Evolutionary conservation across 2,113 vertebrate genomes (phyloP), one percentile per base, ranked within the genome.

Genomic region (Phalacrocorax brasilianus): DNA sequence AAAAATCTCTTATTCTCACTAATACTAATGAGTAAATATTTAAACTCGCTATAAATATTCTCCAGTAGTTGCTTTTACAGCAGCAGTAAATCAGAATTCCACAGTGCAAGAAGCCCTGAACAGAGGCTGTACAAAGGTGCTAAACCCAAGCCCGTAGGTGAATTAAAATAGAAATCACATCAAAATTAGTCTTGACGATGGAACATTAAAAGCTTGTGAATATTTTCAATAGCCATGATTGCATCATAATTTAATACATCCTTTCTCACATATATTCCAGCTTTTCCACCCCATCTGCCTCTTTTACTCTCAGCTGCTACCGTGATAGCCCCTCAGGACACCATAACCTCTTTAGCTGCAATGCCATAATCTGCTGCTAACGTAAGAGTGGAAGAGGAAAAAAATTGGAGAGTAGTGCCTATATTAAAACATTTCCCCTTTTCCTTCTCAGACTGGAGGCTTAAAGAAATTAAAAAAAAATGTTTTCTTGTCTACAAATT

Each of bases 1-100:
- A 35, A 40, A 50, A 73, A 78, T 85, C 30, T 55, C 56, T 72
- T 89, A 75, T 76, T 94, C 42, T 76, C 76, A 11, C 45, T 79
- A 80, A 76, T 88, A 83, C 63, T 63, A 49, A 79, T 61, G 33
- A 89, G 47, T 90, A 91, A 96, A 89, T 93, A 86, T 88, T 94
- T 93, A 79, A 96, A 78, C n/a, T 75, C 59, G 15, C 52, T 92
- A 38, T 71, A 80, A 75, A 80, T 85, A 85, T 67, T 71, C n/a
- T 70, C 49, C 20, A 40, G 49, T 26, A 76, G 49, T 85, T 94
- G 45, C 75, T 93, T 93, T 89, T 91, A 58, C 2, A 2, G 78
- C 55, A 89, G 28, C 50, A 88, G 59, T 92, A 74, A 87, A 78
- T 92, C 86, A 92, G 63, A 87, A 77, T 67, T 74, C 73, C 59